These are phyloP conservation scores for Isurus oxyrinchus DNA, from an alignment of 2,113 vertebrate species.

Conservation along the genomic window DNA sequence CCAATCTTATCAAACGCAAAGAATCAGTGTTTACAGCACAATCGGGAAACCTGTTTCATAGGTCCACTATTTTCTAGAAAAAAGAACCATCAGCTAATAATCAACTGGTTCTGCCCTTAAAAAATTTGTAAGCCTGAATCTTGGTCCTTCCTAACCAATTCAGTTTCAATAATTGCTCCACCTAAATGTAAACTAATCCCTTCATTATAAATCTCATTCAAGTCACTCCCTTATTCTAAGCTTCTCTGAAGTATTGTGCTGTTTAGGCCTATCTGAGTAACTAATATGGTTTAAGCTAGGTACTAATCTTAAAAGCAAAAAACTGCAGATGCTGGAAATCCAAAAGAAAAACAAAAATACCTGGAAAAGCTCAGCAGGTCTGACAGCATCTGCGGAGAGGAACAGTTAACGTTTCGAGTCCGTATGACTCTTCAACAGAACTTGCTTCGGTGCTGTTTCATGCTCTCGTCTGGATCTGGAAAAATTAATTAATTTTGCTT, in stretches of 20 bases:
- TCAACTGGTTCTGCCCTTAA: background rate
- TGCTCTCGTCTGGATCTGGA: too few species aligned
- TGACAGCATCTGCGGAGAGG: too few species aligned
- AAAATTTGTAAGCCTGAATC: background rate
- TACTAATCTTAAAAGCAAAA: background rate
- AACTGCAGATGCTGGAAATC: too few species aligned
- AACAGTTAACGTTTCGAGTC: too few species aligned
- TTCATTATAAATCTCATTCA: background rate
- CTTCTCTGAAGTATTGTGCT: background rate
- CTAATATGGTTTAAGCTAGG: background rate
- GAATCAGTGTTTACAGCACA: background rate
- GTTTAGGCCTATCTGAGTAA: background rate
- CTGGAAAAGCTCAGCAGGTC: too few species aligned
- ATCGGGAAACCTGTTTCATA: background rate
- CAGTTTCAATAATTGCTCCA: too few species aligned
- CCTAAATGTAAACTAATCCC: background rate
- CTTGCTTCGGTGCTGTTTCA: too few species aligned
- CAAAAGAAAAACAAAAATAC: too few species aligned
- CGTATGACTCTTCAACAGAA: too few species aligned
- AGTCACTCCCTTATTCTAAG: background rate
- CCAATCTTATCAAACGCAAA: background rate
- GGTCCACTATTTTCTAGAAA: background rate
- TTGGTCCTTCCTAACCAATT: background rate
- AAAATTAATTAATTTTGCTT: too few species aligned
- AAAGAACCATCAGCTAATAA: background rate